These are phyloP conservation scores for Stenodema calcarata DNA, from an alignment of 2,888 invertebrate genomes.

Conservation along the genomic window DNA sequence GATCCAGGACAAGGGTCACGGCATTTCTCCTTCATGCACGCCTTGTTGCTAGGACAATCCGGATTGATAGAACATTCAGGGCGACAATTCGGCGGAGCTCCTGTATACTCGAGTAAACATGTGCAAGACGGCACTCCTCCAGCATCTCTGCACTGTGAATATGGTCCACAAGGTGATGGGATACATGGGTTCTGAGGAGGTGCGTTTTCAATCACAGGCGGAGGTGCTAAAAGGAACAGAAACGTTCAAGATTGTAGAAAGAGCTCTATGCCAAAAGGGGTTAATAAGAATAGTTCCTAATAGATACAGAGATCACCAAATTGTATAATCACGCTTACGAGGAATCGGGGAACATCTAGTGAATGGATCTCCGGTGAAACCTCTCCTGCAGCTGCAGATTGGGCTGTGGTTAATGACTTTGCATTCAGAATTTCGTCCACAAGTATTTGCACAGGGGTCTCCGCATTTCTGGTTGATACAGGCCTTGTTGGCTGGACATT, in stretches of 20 bases:
- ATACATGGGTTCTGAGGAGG: slow-evolving; percentile 72
- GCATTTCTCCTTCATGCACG: slow-evolving; percentile 78
- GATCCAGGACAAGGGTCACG: slow-evolving; percentile 80
- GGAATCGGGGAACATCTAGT: slow-evolving; percentile 66
- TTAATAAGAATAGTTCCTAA: too few species aligned
- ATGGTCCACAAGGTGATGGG: slow-evolving; percentile 86
- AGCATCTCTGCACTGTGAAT: slow-evolving; percentile 78
- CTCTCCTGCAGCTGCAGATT: slow-evolving; percentile 75
- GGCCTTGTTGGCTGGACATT: slow-evolving; percentile 65
- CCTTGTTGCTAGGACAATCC: slow-evolving; percentile 77
- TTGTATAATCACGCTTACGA: slow-evolving; percentile 52
- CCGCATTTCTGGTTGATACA: slow-evolving; percentile 65
- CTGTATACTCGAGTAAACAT: slow-evolving; percentile 80
- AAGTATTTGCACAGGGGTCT: slow-evolving; percentile 73
- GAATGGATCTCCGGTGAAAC: slow-evolving; percentile 75
- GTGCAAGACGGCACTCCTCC: slow-evolving; percentile 82
- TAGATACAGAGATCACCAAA: background rate
- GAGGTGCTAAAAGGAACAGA: slow-evolving; percentile 59
- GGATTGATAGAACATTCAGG: slow-evolving; percentile 87
- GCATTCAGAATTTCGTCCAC: slow-evolving; percentile 77
- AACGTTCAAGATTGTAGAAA: slow-evolving; percentile 60
- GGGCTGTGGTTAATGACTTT: slow-evolving; percentile 78
- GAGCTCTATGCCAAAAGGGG: too few species aligned
- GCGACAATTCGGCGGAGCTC: slow-evolving; percentile 80
- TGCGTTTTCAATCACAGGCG: slow-evolving; percentile 52